Evolutionary conservation across 2,113 vertebrate genomes (phyloP), one percentile per base, ranked within the genome.

Genomic region (Pipa parva): DNA sequence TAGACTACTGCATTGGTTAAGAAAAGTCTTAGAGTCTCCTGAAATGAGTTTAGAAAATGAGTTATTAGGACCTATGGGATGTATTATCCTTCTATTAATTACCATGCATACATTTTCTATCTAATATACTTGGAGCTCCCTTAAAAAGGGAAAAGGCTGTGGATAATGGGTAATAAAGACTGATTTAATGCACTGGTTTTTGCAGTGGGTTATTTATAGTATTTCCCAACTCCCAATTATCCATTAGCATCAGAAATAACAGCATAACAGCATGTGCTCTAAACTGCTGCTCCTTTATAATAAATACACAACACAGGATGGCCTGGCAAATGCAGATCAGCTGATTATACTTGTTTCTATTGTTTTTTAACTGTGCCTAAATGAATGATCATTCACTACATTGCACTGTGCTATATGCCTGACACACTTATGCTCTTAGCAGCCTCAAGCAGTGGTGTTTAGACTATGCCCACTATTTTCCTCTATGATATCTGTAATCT

Each of bases 91-190:
- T 63, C 60, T 42, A 71, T 79, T 80, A 75, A 77, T 79, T 75
- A 74, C 76, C 65, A 72, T 66, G 61, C 56, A 71, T 78, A 79
- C 64, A 77, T 79, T 78, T 75, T 71, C 75, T 68, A 73, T 71
- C 74, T 77, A 80, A 80, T 77, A 73, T 65, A 77, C 75, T 81
- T 80, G 70, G 76, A 78, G 76, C 76, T 77, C 26, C 0, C 68
- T 75, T 74, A 75, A 77, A n/a, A 79, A 72, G 73, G 66, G 74
- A 80, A 68, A 78, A 69, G 48, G 1, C 4, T 21, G 63, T 75
- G 70, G 77, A 77, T 88, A 87, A 88, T 87, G 86, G 87, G 76
- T 85, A 83, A 82, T 84, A 83, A 88, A 85, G 73, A 75, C 75
- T 73, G 72, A 49, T 72, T 82, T 87, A 89, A 84, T 74, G 78